Conservation (phyloP, 2,888 invertebrate genomes). For the Lysandra bellargus region DNA sequence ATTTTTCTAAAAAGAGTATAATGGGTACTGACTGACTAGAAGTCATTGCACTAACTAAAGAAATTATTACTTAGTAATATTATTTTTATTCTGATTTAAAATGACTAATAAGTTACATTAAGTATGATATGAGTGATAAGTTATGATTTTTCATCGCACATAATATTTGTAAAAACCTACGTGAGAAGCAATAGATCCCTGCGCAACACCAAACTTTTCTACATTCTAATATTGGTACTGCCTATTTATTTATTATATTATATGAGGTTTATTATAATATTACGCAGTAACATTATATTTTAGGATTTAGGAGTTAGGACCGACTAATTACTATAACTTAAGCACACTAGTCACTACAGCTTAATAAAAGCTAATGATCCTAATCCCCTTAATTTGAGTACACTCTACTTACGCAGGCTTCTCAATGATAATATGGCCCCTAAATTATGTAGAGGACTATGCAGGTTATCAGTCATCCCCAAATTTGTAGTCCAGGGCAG, state of each 20-base stretch:
- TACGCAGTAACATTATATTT: not conserved
- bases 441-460: not conserved
- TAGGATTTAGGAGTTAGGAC: not conserved
- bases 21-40: no score
- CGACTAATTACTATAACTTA: not conserved
- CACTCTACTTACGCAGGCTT: no score
- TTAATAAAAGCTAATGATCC: not conserved
- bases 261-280: not conserved
- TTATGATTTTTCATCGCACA: not conserved
- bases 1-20: no score
- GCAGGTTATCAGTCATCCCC: slow-evolving; percentile 33
- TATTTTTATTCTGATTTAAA: not conserved
- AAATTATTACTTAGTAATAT: not conserved
- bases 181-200: not conserved
- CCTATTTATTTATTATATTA: no score
- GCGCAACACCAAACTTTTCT: not conserved
- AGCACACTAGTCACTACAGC: not conserved
- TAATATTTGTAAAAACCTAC: not conserved
- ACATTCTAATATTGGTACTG: no score
- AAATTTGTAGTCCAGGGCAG: slow-evolving; percentile 41
- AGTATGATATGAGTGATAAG: not conserved
- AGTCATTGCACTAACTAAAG: not conserved
- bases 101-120: not conserved
- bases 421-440: not conserved
- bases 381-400: no score